These are phyloP conservation scores for Adelges cooleyi DNA, from an alignment of 1,140 invertebrate species.

Conservation along the genomic window DNA sequence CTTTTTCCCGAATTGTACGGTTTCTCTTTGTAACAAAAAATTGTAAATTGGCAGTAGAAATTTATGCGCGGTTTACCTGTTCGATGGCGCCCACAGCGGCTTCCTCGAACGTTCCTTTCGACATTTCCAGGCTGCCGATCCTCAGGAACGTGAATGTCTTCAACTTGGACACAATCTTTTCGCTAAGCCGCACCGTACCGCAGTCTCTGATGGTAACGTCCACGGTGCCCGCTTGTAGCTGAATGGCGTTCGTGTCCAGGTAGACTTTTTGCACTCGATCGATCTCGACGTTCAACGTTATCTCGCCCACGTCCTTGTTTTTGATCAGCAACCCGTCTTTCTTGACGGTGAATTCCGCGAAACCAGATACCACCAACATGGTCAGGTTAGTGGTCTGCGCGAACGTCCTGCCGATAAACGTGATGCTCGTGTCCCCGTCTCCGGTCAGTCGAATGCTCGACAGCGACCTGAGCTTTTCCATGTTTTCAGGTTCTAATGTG, in stretches of 20 bases:
- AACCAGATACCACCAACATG: background rate
- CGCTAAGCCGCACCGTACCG: background rate
- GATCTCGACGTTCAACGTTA: background rate
- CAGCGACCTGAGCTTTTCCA: background rate
- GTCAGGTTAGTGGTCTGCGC: background rate
- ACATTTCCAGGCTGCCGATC: background rate
- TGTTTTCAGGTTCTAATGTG: background rate
- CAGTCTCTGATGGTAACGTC: background rate
- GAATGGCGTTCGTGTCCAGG: background rate
- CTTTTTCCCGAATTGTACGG: too few relatives aligned
- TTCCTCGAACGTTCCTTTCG: background rate
- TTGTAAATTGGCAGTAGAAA: too few relatives aligned
- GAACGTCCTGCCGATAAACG: background rate
- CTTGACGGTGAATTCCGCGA: background rate
- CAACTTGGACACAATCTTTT: background rate
- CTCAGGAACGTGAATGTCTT: background rate
- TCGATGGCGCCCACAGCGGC: background rate
- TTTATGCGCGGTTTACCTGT: background rate
- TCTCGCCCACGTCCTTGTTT: background rate
- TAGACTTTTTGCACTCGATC: background rate
- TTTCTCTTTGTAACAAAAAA: too few relatives aligned
- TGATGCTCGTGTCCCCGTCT: background rate
- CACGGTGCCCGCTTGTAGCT: background rate
- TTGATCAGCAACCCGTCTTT: background rate
- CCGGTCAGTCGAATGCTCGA: background rate